These are phyloP conservation scores for Drosophila carrolli DNA, from an alignment of 1,140 invertebrate genomes.

Conservation along the genomic window DNA sequence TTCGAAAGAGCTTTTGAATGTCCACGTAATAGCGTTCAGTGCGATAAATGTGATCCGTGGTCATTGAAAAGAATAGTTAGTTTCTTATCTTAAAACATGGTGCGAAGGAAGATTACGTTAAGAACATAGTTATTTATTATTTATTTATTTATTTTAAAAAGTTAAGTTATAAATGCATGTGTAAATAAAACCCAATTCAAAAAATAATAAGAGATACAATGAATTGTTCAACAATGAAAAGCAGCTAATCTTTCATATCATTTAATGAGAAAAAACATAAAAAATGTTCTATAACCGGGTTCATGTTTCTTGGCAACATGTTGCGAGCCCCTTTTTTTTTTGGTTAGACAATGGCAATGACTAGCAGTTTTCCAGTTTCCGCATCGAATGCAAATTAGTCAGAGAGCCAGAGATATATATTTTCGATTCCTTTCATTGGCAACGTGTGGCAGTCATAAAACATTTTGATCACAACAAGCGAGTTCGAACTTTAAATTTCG, in stretches of 20 bases:
- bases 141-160: neutral
- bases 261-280: too few relatives aligned
- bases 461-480: conserved; percentile 45
- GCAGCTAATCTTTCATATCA: too few relatives aligned
- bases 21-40: neutral
- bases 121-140: neutral
- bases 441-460: conserved; percentile 53
- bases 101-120: too few relatives aligned
- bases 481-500: conserved; percentile 28
- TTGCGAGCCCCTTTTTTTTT: neutral
- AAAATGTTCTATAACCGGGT: too few relatives aligned
- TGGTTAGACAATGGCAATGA: conserved; percentile 11
- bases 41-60: too few relatives aligned
- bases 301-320: neutral
- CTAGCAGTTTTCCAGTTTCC: conserved; percentile 42
- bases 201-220: too few relatives aligned
- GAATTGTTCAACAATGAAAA: too few relatives aligned
- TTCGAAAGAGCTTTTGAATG: neutral
- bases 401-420: conserved; percentile 22
- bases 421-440: conserved; percentile 16
- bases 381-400: conserved; percentile 54
- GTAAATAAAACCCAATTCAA: too few relatives aligned
- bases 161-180: too few relatives aligned
- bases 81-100: too few relatives aligned
- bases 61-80: too few relatives aligned